Evolutionary conservation across 1,140 invertebrate species (phyloP).

Genomic region (Drosophila ananassae): DNA sequence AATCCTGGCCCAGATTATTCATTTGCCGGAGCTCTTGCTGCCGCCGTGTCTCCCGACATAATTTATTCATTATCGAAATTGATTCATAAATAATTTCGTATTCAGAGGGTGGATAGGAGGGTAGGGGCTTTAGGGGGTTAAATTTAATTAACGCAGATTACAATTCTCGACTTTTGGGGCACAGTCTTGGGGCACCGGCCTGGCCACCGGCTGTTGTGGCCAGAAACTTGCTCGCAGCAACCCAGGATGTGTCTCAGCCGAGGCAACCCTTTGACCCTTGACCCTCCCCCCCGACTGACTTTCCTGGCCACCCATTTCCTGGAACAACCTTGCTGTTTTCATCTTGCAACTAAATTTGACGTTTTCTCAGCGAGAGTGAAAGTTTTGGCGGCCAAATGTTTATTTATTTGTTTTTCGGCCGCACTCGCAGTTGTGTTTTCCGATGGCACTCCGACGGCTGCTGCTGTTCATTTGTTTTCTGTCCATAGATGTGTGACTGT

Average conservation of each 20-base stretch:
- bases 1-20: conserved; percentile 56
- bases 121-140: background rate
- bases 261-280: conserved; percentile 27
- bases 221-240: conserved; percentile 8
- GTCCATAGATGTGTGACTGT: conserved; percentile 3
- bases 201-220: conserved; percentile 41
- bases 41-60: conserved; percentile 34
- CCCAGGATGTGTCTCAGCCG: conserved; percentile 9
- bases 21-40: conserved; percentile 22
- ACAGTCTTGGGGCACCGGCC: background rate
- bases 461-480: conserved; percentile 40
- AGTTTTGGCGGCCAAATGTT: conserved; percentile 49
- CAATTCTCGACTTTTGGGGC: conserved; percentile 46
- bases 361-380: conserved; percentile 67
- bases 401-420: conserved; percentile 27
- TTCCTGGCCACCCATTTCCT: background rate
- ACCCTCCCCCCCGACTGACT: background rate
- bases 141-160: conserved; percentile 72
- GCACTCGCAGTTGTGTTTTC: conserved; percentile 6
- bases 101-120: conserved; percentile 19
- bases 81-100: conserved; percentile 71
- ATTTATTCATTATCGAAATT: conserved; percentile 76
- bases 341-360: conserved; percentile 49
- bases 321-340: conserved; percentile 3
- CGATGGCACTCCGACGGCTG: conserved; percentile 2